Percentiles rank a stretch among this genome's conserved stretches.
Evolutionary conservation across 2,797 vertebrate species (phyloP).

Genomic region (Diceros bicornis): DNA sequence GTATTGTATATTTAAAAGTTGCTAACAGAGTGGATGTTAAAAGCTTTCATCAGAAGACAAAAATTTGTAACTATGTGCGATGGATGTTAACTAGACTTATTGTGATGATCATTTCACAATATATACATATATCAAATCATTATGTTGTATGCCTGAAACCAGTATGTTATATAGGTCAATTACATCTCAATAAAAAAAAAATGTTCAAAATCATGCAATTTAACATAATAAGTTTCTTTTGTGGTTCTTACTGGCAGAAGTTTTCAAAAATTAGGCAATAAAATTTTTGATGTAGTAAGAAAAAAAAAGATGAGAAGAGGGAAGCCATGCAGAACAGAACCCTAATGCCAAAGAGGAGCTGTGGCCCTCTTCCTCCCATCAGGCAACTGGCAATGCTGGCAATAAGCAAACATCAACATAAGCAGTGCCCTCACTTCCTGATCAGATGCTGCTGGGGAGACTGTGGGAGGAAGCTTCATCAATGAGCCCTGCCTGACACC

Average conservation of each 20-base stretch:
- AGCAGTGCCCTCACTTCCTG: not conserved
- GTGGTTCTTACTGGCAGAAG: not conserved
- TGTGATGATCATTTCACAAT: not conserved
- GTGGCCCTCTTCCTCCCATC: not conserved
- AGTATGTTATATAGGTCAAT: not conserved
- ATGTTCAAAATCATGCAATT: not conserved
- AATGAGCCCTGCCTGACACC: not conserved
- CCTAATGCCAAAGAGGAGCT: not conserved
- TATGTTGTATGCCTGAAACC: not conserved
- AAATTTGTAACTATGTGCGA: not conserved
- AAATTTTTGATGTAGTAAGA: not conserved
- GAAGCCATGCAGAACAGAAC: not conserved
- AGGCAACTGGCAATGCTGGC: not conserved
- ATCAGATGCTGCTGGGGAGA: not conserved
- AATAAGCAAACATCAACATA: not conserved
- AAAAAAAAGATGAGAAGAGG: not conserved
- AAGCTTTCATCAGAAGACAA: no score
- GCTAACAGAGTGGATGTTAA: no score
- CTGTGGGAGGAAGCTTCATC: not conserved
- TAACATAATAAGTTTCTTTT: not conserved
- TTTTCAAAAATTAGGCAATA: not conserved
- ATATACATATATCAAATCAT: not conserved
- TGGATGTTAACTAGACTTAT: not conserved
- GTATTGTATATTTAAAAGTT: no score
- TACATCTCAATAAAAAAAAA: not conserved